These are phyloP conservation scores for Vespertilio murinus DNA, from an alignment of 2,797 vertebrate genomes.

Conservation along the genomic window DNA sequence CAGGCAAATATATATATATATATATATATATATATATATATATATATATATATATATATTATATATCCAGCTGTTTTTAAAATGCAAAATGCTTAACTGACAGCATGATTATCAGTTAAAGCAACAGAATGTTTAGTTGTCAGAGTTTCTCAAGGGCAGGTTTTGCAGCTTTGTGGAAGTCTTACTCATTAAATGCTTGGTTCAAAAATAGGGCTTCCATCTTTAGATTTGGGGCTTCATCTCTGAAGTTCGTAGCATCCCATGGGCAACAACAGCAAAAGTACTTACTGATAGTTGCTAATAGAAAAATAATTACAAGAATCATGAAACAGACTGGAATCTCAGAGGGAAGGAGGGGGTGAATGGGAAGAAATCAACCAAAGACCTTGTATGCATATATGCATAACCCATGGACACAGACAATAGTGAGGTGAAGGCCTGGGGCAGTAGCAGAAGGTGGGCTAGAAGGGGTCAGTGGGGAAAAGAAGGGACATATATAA, in stretches of 20 bases:
- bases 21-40: too few relatives aligned
- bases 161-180: constrained; percentile 41
- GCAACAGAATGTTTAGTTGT: constrained; percentile 43
- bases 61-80: constrained; percentile 62
- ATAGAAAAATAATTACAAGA: constrained; percentile 34
- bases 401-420: too few relatives aligned
- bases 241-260: neutral
- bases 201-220: constrained; percentile 44
- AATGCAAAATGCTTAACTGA: constrained; percentile 47
- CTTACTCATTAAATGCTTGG: constrained; percentile 23
- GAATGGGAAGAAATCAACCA: too few relatives aligned
- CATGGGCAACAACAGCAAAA: neutral
- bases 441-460: too few relatives aligned
- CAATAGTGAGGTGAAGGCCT: too few relatives aligned
- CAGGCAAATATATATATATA: too few relatives aligned
- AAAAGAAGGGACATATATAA: too few relatives aligned
- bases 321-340: too few relatives aligned
- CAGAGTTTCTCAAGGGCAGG: constrained; percentile 23
- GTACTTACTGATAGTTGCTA: neutral
- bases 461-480: too few relatives aligned
- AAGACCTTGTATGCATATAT: too few relatives aligned
- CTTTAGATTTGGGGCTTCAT: neutral
- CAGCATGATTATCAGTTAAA: constrained; percentile 63
- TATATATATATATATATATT: too few relatives aligned
- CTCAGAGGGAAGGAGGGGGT: too few relatives aligned